Conservation (phyloP, 2,888 invertebrate genomes). For the Apoda limacodes region DNA sequence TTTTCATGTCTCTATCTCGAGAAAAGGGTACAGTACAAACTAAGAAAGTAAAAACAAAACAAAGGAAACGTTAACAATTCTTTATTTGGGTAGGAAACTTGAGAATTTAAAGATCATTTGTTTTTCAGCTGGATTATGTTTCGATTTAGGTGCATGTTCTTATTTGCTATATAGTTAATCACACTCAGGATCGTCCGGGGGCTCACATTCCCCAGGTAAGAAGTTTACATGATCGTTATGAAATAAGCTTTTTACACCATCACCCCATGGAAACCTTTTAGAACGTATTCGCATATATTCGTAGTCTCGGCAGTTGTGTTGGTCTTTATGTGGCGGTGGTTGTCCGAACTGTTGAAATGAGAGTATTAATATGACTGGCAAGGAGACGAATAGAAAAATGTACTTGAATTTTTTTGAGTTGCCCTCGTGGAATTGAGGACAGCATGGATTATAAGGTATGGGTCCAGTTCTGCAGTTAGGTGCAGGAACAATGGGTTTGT, state of each 20-base stretch:
- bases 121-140: neutral
- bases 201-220: constrained; percentile 45
- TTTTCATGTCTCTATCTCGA: too few relatives aligned
- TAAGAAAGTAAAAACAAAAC: too few relatives aligned
- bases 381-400: constrained; percentile 33
- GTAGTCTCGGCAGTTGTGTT: constrained; percentile 69
- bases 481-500: constrained; percentile 30
- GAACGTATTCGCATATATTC: constrained; percentile 81
- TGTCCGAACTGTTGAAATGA: constrained; percentile 25
- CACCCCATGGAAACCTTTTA: constrained; percentile 93
- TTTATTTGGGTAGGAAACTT: neutral
- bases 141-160: too few relatives aligned
- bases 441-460: constrained; percentile 30
- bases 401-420: constrained; percentile 39
- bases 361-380: constrained; percentile 43
- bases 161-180: constrained; percentile 25
- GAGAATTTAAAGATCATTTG: neutral
- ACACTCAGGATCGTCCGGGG: constrained; percentile 37
- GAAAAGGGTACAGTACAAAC: too few relatives aligned
- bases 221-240: constrained; percentile 82
- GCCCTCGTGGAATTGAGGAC: constrained; percentile 35
- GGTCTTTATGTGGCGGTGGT: constrained; percentile 25
- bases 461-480: constrained; percentile 32
- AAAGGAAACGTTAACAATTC: too few relatives aligned
- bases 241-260: constrained; percentile 84